Base-by-base conservation (phyloP, 2,888 invertebrate genomes). In the Physocephala rufipes region DNA sequence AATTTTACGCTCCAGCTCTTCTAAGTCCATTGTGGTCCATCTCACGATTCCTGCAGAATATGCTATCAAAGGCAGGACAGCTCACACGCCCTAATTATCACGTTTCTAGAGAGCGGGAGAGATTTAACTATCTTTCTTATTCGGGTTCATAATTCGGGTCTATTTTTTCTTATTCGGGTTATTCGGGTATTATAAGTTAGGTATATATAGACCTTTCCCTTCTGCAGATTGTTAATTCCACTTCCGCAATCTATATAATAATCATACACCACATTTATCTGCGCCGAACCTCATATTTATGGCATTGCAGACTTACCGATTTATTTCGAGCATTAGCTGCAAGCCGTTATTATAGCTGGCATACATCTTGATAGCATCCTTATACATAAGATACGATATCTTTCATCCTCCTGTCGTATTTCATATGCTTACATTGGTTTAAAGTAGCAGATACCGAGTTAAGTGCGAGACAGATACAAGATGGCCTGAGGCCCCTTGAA, bases 401-500 rank as follows among this genome's bases (percentile, higher is more conserved):
- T 19, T 30, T 24, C 12, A 19, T 19, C 26, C n/a, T 28, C 24
- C 2, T 28, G 13, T 30, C 30, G 28, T 16, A 66, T 19, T 16
- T 66, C 4, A 51, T 28, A 66, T 36, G 15, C 30, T 28, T 36
- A 9, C 16, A 15, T n/a, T 47, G 15, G 28, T 13, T 24, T 0
- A 66, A 53, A 9, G 24, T 36, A n/a, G n/a, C 53, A 36, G 53
- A 28, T 7, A 66, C 36, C 2, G 28, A 15, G n/a, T 66, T 66
- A 12, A 66, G 26, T 24, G 26, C n/a, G 3, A 66, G 19, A n/a
- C 66, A 51, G n/a, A 66, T 53, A 51, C 66, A 66, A 15, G 53
- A 19, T 7, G 66, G 66, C n/a, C 66, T 66, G 13, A 66, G 19
- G 13, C 53, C 51, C 66, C 66, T 24, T 66, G 66, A 28, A 66